Evolutionary conservation across 2,113 vertebrate genomes (phyloP), one percentile per base, ranked within the genome.

Genomic region (Danionella cerebrum): DNA sequence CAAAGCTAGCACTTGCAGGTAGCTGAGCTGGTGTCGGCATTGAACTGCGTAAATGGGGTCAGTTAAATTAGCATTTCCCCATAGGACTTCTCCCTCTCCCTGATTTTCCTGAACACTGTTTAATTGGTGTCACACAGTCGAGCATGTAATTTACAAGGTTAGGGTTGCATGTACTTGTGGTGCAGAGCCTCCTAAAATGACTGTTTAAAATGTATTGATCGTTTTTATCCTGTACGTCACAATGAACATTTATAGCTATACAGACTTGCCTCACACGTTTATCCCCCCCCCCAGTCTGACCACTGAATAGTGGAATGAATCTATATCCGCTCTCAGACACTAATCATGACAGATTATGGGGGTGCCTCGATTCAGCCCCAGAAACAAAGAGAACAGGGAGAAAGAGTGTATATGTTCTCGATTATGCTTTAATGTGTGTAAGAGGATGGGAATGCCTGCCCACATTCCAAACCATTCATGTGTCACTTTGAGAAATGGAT

Each of bases 11-110:
- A 21, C 36, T 21, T 8, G 42, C 25, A 58, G 50, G 35, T 45
- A 42, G 19, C 51, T 57, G 35, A 48, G 71, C 48, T 42, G 36
- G 58, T 41, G 44, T 41, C 54, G 44, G 42, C 31, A 33, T 47
- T 45, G 38, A 59, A 53, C 42, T 24, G 10, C 64, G 75, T 74
- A 70, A 79, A 77, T 68, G 63, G 48, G 52, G 72, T 67, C 82
- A 82, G 83, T 82, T 79, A 67, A 69, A 75, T 82, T 78, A 73
- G 60, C 64, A 33, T 78, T 76, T 76, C 75, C 77, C 69, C 27
- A 16, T 31, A 64, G 67, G 76, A 71, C 47, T 67, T 58, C 47
- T 73, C 33, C 50, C 25, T 70, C 67, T 35, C 44, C 29, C 18
- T 48, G 29, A 31, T 58, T 52, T 65, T 65, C 53, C 50, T 66